Evolutionary conservation across 1,140 invertebrate genomes (phyloP).

Genomic region (Popillia japonica): DNA sequence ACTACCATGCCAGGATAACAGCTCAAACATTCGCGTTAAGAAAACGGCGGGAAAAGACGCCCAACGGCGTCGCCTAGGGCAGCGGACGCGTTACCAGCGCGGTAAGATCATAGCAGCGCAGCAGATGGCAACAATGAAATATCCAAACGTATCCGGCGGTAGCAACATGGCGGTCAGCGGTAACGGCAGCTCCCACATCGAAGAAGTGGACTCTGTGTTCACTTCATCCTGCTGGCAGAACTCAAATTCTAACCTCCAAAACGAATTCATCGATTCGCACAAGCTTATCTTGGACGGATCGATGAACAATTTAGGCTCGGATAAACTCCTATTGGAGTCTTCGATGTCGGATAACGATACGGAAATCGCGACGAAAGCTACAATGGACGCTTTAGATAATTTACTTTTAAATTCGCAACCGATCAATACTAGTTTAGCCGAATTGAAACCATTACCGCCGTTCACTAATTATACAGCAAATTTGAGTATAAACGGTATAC

Average conservation of each 20-base stretch:
- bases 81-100: not conserved
- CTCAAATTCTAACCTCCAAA: slow-evolving; percentile 50
- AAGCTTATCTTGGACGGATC: slow-evolving; percentile 55
- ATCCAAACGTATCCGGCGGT: slow-evolving; percentile 60
- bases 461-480: slow-evolving; percentile 86
- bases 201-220: slow-evolving; percentile 59
- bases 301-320: slow-evolving; percentile 59
- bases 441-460: slow-evolving; percentile 85
- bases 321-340: slow-evolving; percentile 61
- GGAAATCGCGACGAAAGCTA: slow-evolving; percentile 63
- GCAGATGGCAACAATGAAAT: slow-evolving; percentile 60
- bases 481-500: slow-evolving; percentile 82
- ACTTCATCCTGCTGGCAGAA: slow-evolving; percentile 58
- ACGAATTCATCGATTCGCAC: slow-evolving; percentile 57
- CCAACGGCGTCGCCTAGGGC: slow-evolving; percentile 5
- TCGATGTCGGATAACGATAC: slow-evolving; percentile 60
- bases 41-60: not conserved
- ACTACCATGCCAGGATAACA: not conserved
- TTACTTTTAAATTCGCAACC: slow-evolving; percentile 68
- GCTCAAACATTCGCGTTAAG: slow-evolving; percentile 13
- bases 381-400: slow-evolving; percentile 71
- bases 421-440: slow-evolving; percentile 71
- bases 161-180: slow-evolving; percentile 57
- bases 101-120: not conserved
- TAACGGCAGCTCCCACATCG: slow-evolving; percentile 56